Evolutionary conservation across 2,888 invertebrate species (phyloP).

Genomic region (Sylvicola fuscatus): DNA sequence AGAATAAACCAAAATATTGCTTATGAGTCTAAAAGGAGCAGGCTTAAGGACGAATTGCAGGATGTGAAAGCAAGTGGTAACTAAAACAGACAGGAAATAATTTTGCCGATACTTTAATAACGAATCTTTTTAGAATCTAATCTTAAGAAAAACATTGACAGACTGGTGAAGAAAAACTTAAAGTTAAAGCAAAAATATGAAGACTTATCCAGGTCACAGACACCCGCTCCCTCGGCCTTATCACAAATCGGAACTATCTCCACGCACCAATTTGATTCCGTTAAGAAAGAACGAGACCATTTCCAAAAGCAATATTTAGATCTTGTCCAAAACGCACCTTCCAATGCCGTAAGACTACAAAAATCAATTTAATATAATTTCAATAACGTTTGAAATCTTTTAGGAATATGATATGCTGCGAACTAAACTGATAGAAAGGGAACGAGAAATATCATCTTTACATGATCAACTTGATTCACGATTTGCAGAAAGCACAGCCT

Average conservation of each 20-base stretch:
- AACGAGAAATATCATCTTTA: conserved; percentile 1
- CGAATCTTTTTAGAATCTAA: conserved; percentile 24
- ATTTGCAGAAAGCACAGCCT: neutral
- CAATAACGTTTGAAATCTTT: neutral
- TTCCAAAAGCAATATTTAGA: conserved; percentile 23
- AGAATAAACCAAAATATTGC: too few relatives aligned
- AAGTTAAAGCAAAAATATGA: conserved; percentile 20
- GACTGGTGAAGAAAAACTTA: conserved; percentile 28
- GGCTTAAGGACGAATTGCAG: too few relatives aligned
- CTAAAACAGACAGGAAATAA: too few relatives aligned
- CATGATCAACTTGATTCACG: neutral
- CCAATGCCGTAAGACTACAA: neutral
- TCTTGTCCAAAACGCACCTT: conserved; percentile 5
- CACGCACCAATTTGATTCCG: too few relatives aligned
- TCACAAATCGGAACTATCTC: too few relatives aligned
- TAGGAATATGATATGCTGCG: neutral
- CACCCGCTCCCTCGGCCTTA: too few relatives aligned
- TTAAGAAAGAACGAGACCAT: conserved; percentile 17
- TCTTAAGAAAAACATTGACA: conserved; percentile 28
- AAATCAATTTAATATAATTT: neutral
- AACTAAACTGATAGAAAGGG: conserved; percentile 1
- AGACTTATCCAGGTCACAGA: too few relatives aligned
- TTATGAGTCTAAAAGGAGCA: too few relatives aligned
- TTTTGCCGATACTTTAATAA: too few relatives aligned
- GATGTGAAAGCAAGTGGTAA: too few relatives aligned